Base-by-base conservation (phyloP, 2,113 vertebrate species). In the Corynorhinus townsendii region DNA sequence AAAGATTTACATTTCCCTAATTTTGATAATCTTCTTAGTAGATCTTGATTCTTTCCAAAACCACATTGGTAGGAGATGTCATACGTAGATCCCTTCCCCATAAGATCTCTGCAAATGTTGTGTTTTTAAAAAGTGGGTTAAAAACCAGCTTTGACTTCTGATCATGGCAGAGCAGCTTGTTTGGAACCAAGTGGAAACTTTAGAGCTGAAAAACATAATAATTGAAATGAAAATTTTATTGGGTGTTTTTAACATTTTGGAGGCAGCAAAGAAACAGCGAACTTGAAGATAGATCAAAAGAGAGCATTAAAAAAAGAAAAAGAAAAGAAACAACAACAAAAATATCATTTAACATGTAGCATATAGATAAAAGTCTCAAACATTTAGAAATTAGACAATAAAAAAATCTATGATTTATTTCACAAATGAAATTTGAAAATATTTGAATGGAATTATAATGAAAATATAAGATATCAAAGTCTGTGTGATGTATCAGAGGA, bases 31-130 rank as follows among this genome's bases (percentile, higher is more conserved):
- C 76, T 35, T 89, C 8, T 59, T 17, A 71, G 64, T 56, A 93
- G 77, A 64, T 66, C 47, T 89, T 64, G 22, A 93, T 81, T 91
- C 22, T 79, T 72, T 72, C 45, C 73, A 59, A 83, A 96, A 77
- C 15, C 20, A 30, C 30, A 26, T 77, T 45, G 7, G 56, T 54
- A 93, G 40, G 45, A 64, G 81, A 28, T 35, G 47, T 87, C 33
- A 5, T 16, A 88, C 1, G 20, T 62, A 66, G 35, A 38, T 43
- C 33, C 28, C 7, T 68, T 89, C 11, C 59, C 17, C 62, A 17
- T 85, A 73, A 9, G 14, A 73, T 69, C 16, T 77, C 28, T 80
- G 35, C n/a, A 82, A 72, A 14, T 76, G 12, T n/a, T 62, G 7
- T 64, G 3, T 49, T 88, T 85, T 62, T 38, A 7, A 73, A 90